Base-by-base conservation (phyloP, 92 coral and sea anemone genomes). In the Virgularia gustaviana region DNA sequence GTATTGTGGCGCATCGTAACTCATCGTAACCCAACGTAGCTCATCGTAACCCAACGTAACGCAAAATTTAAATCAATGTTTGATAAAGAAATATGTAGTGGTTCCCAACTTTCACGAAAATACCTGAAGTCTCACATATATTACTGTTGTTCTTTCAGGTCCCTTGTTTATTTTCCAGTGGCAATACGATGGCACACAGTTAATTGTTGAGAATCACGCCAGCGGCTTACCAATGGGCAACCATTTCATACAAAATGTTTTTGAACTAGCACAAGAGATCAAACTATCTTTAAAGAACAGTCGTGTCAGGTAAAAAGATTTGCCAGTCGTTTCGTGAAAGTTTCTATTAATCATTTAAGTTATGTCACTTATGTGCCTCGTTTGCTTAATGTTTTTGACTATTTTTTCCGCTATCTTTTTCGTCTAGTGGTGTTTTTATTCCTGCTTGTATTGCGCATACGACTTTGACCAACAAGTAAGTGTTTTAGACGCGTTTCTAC, bases 151-250 rank as follows among this genome's bases (percentile, higher is more conserved):
- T 35, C 39, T 39, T 38, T 15, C 70, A 92, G 98, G 81, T n/a
- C 90, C 98, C 13, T 31, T 87, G 47, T 92, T 92, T 60, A 84
- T 92, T 42, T 89, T 89, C 83, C 98, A 92, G 72, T 92, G 98
- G 98, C 77, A 89, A 57, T 92, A 92, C 49, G 98, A 92, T 49
- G 49, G 23, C 52, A 73, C 73, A 22, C 79, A 72, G 57, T n/a
- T 84, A 75, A 13, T 87, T 70, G 57, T 71, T 83, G 29, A 83
- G 52, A 34, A 68, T 51, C 75, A 59, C 1, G 55, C 75, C 30
- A 15, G 45, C 6, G 38, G 42, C 18, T 22, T 12, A 2, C 27
- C 3, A 10, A 45, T 31, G 20, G 49, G 42, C 49, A 53, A 27
- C 22, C 6, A 78, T 11, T 56, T 71, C 23, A 57, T 84, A 20